These are phyloP conservation scores for Medauroidea extradentata DNA, from an alignment of 1,140 invertebrate species.

Conservation along the genomic window DNA sequence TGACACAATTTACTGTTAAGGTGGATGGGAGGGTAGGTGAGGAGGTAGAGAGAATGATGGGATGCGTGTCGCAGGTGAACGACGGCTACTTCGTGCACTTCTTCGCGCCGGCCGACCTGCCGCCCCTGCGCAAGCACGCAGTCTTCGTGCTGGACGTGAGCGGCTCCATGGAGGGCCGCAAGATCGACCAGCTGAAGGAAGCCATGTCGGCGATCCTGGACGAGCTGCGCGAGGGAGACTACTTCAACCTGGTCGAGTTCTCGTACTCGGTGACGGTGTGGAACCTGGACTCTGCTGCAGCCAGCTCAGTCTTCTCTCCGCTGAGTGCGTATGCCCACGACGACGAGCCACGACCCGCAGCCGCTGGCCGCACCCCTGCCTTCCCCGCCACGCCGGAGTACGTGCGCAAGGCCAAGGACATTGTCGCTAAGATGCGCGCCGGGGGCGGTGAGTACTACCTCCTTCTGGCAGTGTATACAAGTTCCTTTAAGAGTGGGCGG, in stretches of 20 bases:
- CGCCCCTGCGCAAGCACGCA: slow-evolving; percentile 45
- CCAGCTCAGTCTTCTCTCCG: slow-evolving; percentile 10
- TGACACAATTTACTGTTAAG: too few species aligned
- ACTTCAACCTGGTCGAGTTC: slow-evolving; percentile 47
- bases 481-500: too few species aligned
- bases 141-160: slow-evolving; percentile 48
- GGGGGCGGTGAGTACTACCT: slow-evolving; percentile 41
- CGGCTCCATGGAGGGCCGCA: slow-evolving; percentile 46
- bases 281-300: slow-evolving; percentile 18
- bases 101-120: slow-evolving; percentile 45
- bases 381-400: slow-evolving; percentile 47
- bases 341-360: neutral
- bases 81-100: slow-evolving; percentile 53
- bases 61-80: slow-evolving; percentile 37
- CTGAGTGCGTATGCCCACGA: neutral
- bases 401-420: slow-evolving; percentile 51
- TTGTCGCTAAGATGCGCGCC: slow-evolving; percentile 50
- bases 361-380: slow-evolving; percentile 7
- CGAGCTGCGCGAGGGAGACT: slow-evolving; percentile 41
- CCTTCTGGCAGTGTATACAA: too few species aligned
- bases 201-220: slow-evolving; percentile 44
- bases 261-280: slow-evolving; percentile 29
- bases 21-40: too few species aligned
- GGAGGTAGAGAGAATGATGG: too few species aligned
- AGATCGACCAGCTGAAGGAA: slow-evolving; percentile 43